Percentiles rank a stretch among this genome's conserved stretches.
Evolutionary conservation across 1,140 invertebrate species (phyloP).

Genomic region (Halyomorpha halys): DNA sequence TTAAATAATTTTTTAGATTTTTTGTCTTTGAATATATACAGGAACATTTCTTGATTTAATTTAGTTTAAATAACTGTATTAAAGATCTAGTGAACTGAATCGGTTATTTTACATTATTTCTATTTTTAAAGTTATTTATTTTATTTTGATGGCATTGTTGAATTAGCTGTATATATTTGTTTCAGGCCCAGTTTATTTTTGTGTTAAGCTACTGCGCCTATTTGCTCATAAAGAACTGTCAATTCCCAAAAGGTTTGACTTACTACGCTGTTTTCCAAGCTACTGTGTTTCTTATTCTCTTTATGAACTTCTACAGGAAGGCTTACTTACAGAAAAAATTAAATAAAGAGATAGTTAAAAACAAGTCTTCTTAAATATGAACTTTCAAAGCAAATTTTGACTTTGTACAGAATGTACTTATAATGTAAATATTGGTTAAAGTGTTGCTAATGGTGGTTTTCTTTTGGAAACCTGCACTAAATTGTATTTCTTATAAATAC

Average conservation of each 20-base stretch:
- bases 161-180: too few species aligned
- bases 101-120: too few species aligned
- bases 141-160: too few species aligned
- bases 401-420: too few species aligned
- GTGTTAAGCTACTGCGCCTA: constrained; percentile 31
- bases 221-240: constrained; percentile 33
- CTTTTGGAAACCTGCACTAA: background rate
- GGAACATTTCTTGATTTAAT: too few species aligned
- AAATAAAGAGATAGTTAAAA: background rate
- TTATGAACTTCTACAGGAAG: constrained; percentile 37
- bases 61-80: too few species aligned
- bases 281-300: constrained; percentile 33
- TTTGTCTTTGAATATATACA: too few species aligned
- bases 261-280: constrained; percentile 38
- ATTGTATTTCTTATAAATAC: background rate
- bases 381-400: too few species aligned
- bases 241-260: constrained; percentile 32
- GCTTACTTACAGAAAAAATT: constrained; percentile 36
- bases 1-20: too few species aligned
- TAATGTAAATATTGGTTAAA: background rate
- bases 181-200: constrained; percentile 32
- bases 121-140: too few species aligned
- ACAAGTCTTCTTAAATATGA: background rate
- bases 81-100: too few species aligned
- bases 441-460: background rate